phyloP scores from a whole-genome alignment of 2,797 vertebrate genomes.

The Diceros bicornis region DNA sequence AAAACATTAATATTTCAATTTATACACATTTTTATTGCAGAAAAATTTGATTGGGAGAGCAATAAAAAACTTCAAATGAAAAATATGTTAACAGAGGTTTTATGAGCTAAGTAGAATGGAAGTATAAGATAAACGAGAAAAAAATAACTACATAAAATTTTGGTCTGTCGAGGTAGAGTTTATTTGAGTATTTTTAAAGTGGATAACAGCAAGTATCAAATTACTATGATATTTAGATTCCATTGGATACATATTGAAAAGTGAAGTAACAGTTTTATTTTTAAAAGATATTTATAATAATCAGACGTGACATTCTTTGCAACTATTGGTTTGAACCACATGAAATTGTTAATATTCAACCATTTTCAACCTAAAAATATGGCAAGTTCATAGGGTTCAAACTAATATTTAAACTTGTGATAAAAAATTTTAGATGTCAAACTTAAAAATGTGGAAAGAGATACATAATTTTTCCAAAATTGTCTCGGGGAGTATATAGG shows the following conservation, averaged over 20 bases:
- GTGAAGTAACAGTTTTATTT: neutral
- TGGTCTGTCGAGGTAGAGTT: neutral
- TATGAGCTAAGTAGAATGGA: neutral
- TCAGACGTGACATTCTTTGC: neutral
- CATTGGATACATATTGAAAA: neutral
- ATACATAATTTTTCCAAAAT: constrained; percentile 13
- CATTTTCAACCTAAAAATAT: neutral
- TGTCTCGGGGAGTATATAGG: neutral
- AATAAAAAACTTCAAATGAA: neutral
- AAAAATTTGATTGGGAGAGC: constrained; percentile 2
- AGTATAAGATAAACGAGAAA: neutral
- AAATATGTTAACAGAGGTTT: neutral
- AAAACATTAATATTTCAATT: neutral
- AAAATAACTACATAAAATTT: constrained; percentile 5
- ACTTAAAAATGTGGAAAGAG: neutral
- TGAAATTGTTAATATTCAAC: neutral
- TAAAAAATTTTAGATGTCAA: constrained; percentile 13
- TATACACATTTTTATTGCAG: neutral
- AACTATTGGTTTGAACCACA: neutral
- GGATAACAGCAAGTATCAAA: constrained; percentile 7
- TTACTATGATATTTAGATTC: neutral
- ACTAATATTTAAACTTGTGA: neutral
- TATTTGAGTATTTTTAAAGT: neutral
- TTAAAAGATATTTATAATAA: neutral
- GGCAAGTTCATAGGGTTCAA: neutral